Evolutionary conservation across 2,113 vertebrate species (phyloP).

Genomic region (Albula glossodonta): DNA sequence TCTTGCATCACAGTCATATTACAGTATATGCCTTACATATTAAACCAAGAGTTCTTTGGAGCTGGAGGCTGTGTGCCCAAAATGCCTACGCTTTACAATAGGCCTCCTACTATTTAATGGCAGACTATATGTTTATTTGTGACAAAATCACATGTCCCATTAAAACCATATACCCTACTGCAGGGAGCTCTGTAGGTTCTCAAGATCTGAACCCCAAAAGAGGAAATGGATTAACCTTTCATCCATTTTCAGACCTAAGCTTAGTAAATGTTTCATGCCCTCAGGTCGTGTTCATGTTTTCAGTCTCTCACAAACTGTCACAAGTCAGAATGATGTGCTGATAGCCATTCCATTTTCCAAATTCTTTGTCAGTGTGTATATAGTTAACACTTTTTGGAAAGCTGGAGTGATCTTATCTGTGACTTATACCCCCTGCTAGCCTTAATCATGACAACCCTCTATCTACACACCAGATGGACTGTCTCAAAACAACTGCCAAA

Average conservation of each 20-base stretch:
- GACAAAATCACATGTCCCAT: constrained; percentile 16
- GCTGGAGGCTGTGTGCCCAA: constrained; percentile 30
- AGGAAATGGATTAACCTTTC: not conserved
- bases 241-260: constrained; percentile 1
- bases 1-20: constrained; percentile 61
- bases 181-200: constrained; percentile 43
- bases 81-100: constrained; percentile 29
- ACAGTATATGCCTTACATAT: constrained; percentile 62
- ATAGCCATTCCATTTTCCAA: not conserved
- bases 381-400: not conserved
- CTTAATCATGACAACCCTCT: not conserved
- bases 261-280: not conserved
- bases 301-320: not conserved
- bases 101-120: constrained; percentile 18
- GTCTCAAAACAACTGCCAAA: not conserved
- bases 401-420: not conserved
- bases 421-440: not conserved
- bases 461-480: not conserved
- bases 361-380: not conserved
- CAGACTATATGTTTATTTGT: constrained; percentile 16
- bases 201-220: constrained; percentile 37
- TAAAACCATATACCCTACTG: constrained; percentile 26
- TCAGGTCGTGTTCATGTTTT: not conserved
- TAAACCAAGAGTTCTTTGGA: constrained; percentile 55
- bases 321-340: not conserved